Conservation (phyloP, 2,888 invertebrate genomes). For the Lathronympha strigana region DNA sequence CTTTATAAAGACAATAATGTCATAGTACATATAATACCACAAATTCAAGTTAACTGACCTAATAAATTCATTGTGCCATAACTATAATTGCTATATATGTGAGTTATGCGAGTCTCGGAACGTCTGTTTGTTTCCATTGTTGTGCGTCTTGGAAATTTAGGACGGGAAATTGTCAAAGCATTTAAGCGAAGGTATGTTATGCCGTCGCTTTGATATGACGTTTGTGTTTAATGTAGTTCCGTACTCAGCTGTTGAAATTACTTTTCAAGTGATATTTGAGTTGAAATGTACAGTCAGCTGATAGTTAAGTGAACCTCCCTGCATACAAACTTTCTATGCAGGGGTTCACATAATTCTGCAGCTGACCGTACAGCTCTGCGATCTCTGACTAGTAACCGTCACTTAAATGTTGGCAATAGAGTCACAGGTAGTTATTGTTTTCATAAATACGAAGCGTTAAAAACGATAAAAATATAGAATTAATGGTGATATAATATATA, state of each 20-base stretch:
- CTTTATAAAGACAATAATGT: slow-evolving; percentile 54
- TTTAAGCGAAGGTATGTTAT: background rate
- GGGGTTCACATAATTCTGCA: too few species aligned
- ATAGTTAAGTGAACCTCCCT: too few species aligned
- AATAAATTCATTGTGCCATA: slow-evolving; percentile 80
- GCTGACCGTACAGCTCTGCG: too few species aligned
- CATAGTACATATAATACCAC: slow-evolving; percentile 60
- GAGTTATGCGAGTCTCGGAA: slow-evolving; percentile 64
- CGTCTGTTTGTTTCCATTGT: slow-evolving; percentile 56
- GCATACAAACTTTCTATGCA: too few species aligned
- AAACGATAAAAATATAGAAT: too few species aligned
- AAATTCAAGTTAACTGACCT: slow-evolving; percentile 77
- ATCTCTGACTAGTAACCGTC: too few species aligned
- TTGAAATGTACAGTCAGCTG: background rate
- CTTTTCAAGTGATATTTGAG: background rate
- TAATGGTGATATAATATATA: too few species aligned
- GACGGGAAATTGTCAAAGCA: slow-evolving; percentile 21
- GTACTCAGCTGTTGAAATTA: background rate
- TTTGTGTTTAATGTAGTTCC: slow-evolving; percentile 9
- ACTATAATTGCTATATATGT: slow-evolving; percentile 68
- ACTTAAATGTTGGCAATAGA: too few species aligned
- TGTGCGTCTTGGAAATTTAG: slow-evolving; percentile 22
- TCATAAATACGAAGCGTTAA: too few species aligned
- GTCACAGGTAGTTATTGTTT: too few species aligned
- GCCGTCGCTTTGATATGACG: background rate